Evolutionary conservation across 1,140 invertebrate genomes (phyloP).

Genomic region (Pogonomyrmex barbatus): DNA sequence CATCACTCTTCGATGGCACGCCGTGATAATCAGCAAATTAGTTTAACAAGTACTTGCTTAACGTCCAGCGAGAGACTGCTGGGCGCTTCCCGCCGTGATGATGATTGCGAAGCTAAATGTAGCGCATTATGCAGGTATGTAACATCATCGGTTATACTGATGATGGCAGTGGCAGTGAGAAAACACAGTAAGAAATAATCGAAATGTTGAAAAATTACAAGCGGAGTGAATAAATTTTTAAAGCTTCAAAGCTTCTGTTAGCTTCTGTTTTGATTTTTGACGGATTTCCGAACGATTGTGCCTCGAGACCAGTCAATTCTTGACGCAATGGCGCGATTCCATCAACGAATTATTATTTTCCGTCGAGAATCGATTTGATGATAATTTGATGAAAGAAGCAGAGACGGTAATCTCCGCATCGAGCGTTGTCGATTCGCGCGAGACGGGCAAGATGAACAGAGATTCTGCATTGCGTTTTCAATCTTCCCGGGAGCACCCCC

Average conservation of each 20-base stretch:
- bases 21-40: constrained; percentile 41
- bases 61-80: constrained; percentile 1
- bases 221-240: background rate
- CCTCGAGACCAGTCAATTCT: constrained; percentile 8
- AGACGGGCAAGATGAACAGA: background rate
- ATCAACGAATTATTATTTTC: background rate
- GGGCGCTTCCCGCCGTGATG: constrained; percentile 22
- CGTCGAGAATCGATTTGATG: constrained; percentile 1
- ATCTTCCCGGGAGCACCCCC: constrained; percentile 15
- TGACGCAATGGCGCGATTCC: constrained; percentile 1
- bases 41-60: constrained; percentile 45
- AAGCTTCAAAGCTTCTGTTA: background rate
- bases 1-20: constrained; percentile 22
- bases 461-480: constrained; percentile 43
- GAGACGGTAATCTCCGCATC: constrained; percentile 19
- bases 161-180: background rate
- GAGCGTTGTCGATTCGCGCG: background rate
- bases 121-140: background rate
- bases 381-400: background rate
- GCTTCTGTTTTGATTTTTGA: background rate
- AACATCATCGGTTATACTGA: constrained; percentile 19
- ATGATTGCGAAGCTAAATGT: constrained; percentile 28
- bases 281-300: background rate
- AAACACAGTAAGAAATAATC: background rate
- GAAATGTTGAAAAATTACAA: constrained; percentile 5